phyloP scores from a whole-genome alignment of 2,113 vertebrate genomes.

The Semicossyphus pulcher region DNA sequence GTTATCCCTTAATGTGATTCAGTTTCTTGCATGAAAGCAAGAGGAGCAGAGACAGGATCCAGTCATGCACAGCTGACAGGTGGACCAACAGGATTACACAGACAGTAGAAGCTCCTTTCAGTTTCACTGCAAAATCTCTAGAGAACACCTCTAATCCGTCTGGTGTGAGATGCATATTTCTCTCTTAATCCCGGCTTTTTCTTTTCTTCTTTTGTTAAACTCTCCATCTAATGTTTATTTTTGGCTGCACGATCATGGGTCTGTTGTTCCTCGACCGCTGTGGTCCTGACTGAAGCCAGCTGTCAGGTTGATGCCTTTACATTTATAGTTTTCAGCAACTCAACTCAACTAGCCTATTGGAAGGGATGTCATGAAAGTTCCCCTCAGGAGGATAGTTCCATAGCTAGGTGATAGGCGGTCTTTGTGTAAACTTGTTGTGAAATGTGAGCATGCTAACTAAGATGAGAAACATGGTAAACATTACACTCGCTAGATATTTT shows the following conservation, averaged over 20 bases:
- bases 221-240: background rate
- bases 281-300: too few relatives aligned
- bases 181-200: background rate
- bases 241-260: background rate
- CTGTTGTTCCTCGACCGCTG: too few relatives aligned
- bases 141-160: background rate
- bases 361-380: too few relatives aligned
- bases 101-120: conserved; percentile 23
- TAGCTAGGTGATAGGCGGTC: too few relatives aligned
- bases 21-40: background rate
- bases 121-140: conserved; percentile 10
- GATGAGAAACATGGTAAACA: too few relatives aligned
- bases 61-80: conserved; percentile 24
- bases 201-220: background rate
- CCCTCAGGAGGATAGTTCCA: too few relatives aligned
- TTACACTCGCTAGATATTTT: too few relatives aligned
- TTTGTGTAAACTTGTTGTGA: too few relatives aligned
- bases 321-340: too few relatives aligned
- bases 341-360: too few relatives aligned
- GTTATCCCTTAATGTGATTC: conserved; percentile 38
- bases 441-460: too few relatives aligned
- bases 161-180: background rate
- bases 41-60: conserved; percentile 3
- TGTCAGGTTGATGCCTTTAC: too few relatives aligned
- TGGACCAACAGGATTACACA: conserved; percentile 54